Conservation (phyloP, 2,797 vertebrate genomes). For the Distichodus sexfasciatus region DNA sequence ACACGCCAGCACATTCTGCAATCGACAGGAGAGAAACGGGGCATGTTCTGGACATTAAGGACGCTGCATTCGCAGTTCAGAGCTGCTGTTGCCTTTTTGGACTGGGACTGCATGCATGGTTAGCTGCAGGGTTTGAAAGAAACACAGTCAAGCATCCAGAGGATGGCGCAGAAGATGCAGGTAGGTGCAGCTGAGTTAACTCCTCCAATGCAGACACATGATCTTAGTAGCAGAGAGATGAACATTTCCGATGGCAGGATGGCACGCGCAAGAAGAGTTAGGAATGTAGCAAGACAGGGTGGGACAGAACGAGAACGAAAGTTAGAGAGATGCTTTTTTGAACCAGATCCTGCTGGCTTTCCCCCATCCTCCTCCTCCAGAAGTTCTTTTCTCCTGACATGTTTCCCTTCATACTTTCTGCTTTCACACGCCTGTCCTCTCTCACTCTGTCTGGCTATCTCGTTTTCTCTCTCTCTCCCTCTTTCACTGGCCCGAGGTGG, state of each 20-base stretch:
- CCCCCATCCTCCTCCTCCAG: no score
- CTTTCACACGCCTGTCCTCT: slow-evolving; percentile 16
- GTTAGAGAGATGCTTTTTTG: slow-evolving; percentile 31
- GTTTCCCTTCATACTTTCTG: slow-evolving; percentile 34
- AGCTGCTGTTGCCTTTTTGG: slow-evolving; percentile 29
- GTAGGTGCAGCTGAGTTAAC: no score
- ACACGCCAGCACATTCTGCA: slow-evolving; percentile 34
- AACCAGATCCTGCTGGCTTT: slow-evolving; percentile 40
- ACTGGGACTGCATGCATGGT: slow-evolving; percentile 12
- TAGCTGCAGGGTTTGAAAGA: neutral
- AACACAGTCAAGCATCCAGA: no score
- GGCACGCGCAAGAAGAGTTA: slow-evolving; percentile 14
- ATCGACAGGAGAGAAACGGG: slow-evolving; percentile 16
- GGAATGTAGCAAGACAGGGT: slow-evolving; percentile 18
- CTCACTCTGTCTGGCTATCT: slow-evolving; percentile 12
- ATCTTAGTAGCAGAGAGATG: slow-evolving; percentile 6
- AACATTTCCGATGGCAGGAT: slow-evolving; percentile 24
- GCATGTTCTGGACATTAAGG: slow-evolving; percentile 16
- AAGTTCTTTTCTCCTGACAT: slow-evolving; percentile 19
- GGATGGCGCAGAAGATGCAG: no score
- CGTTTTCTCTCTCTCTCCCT: neutral
- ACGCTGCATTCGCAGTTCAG: slow-evolving; percentile 23
- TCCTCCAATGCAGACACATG: slow-evolving; percentile 17
- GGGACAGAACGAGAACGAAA: slow-evolving; percentile 28
- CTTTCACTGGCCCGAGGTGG: slow-evolving; percentile 80